Percentiles rank a stretch among this genome's conserved stretches.
phyloP scores from a whole-genome alignment of 2,797 vertebrate genomes.

The Ispidina picta region DNA sequence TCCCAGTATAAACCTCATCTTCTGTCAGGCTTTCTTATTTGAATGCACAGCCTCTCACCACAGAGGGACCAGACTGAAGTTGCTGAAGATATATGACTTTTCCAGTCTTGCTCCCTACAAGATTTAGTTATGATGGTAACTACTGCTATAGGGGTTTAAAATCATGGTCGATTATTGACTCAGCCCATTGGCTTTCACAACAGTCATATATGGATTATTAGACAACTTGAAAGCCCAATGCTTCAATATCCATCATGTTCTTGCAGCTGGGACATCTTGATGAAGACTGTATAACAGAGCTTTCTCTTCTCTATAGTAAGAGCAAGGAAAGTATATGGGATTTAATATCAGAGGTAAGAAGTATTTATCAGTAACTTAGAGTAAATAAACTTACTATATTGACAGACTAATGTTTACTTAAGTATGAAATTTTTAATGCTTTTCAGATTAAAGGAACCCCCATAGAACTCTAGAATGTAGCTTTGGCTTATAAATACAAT shows the following conservation, averaged over 20 bases:
- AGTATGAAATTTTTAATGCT: neutral
- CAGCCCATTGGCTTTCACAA: neutral
- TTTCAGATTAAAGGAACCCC: neutral
- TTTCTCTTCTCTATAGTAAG: conserved; percentile 86
- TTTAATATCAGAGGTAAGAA: conserved; percentile 88
- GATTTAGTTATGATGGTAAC: neutral
- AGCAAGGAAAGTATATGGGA: conserved; percentile 82
- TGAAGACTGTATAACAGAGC: conserved; percentile 91
- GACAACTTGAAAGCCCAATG: neutral
- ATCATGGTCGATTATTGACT: neutral
- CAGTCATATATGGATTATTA: neutral
- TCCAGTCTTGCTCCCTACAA: neutral
- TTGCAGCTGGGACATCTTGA: conserved; percentile 87
- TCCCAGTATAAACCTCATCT: neutral
- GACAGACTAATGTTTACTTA: neutral
- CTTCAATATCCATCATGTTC: neutral
- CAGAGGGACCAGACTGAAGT: neutral
- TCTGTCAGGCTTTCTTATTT: neutral
- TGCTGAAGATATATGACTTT: neutral
- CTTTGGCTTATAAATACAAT: neutral
- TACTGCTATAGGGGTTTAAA: neutral
- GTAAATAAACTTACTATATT: neutral
- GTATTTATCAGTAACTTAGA: neutral
- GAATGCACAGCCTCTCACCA: neutral
- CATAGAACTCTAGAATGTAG: neutral